Base-by-base conservation (phyloP, 2,797 vertebrate genomes). In the Lutjanus campechanus region DNA sequence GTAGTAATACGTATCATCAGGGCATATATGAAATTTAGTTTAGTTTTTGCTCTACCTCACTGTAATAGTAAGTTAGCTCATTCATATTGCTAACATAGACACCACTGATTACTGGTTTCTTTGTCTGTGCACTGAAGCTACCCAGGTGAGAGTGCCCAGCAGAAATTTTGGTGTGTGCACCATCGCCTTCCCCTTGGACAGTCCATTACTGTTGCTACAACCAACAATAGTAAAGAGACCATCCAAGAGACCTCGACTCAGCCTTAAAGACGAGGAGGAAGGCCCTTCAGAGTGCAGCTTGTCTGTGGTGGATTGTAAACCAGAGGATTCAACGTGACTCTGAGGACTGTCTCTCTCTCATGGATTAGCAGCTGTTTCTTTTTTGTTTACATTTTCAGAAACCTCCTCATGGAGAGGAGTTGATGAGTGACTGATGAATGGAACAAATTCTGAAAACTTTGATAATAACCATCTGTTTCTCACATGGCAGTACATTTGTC, bases 181-280 rank as follows among this genome's bases (percentile, higher is more conserved):
- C 44, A 29, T 71, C 58, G 79, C 75, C 63, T 74, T 81, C 41
- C 69, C 74, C 1, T 11, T 87, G 46, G 80, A 82, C 16, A 82
- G 70, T 43, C 69, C 78, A 12, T 15, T 79, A 44, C 53, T 69
- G 41, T 69, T 82, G 19, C 69, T 77, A 49, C 78, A 81, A 70
- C 85, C 85, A 67, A 77, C 73, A 8, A n/a, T 55, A 50, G 78
- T 69, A 55, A 75, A 64, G 49, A 76, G 51, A 72, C 7, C 67
- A 11, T 11, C 68, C 41, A 81, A 85, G 65, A 73, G 59, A 67
- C 65, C 60, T 51, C 70, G 72, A 36, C 69, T 84, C 44, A 77
- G 69, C 58, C 58, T 62, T 1, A 66, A 47, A 76, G 74, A 72
- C 0, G 22, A 73, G 36, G 59, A 78, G 11, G 59, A 73, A 62